These are phyloP conservation scores for Geotrypetes seraphini DNA, from an alignment of 2,797 vertebrate species.

Conservation along the genomic window DNA sequence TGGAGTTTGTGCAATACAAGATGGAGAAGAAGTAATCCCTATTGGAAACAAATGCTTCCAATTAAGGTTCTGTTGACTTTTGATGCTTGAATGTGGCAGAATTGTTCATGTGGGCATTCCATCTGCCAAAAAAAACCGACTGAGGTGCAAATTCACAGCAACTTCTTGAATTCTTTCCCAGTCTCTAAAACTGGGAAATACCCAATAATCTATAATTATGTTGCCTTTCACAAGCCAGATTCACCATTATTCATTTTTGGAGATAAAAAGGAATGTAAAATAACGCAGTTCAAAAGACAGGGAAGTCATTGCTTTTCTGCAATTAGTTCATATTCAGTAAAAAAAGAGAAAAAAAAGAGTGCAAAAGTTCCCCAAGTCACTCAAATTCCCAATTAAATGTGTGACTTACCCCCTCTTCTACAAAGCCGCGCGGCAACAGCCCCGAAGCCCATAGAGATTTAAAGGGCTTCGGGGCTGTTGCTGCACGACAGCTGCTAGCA, in stretches of 20 bases:
- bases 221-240: neutral
- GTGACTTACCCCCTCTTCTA: too few relatives aligned
- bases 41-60: neutral
- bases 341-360: too few relatives aligned
- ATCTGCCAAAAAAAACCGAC: neutral
- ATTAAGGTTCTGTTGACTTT: neutral
- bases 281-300: neutral
- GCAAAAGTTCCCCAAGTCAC: fast-evolving
- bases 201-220: fast-evolving
- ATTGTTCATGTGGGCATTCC: neutral
- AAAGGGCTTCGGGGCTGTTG: too few relatives aligned
- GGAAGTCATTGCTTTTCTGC: neutral
- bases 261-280: neutral
- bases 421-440: too few relatives aligned
- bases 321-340: neutral
- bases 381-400: too few relatives aligned
- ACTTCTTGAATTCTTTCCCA: neutral
- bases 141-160: neutral
- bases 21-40: fast-evolving
- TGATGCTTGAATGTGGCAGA: neutral
- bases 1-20: fast-evolving
- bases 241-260: fast-evolving
- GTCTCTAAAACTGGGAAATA: neutral
- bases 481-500: too few relatives aligned
- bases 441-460: too few relatives aligned